These are phyloP conservation scores for Stenodera caucasica DNA, from an alignment of 2,888 invertebrate species.

Conservation along the genomic window DNA sequence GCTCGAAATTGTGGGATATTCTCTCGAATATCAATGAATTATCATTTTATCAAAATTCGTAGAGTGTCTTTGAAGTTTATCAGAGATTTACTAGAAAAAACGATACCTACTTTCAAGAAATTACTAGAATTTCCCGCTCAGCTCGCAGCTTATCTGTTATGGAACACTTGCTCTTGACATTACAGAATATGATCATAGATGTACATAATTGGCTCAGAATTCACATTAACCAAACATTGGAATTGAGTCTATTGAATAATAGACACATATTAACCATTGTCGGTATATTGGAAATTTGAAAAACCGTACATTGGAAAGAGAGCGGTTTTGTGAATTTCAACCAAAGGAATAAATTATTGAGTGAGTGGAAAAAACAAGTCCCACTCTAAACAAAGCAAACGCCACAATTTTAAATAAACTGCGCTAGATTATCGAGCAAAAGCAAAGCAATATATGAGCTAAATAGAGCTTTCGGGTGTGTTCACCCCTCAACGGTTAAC, in stretches of 20 bases:
- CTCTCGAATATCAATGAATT: too few relatives aligned
- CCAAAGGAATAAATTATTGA: slow-evolving; percentile 28
- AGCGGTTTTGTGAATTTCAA: neutral
- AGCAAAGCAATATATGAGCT: neutral
- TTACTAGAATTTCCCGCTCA: too few relatives aligned
- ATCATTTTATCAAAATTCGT: too few relatives aligned
- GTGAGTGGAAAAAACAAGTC: slow-evolving; percentile 22
- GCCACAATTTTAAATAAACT: neutral
- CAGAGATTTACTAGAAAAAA: too few relatives aligned
- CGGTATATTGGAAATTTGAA: too few relatives aligned
- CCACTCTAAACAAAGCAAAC: neutral
- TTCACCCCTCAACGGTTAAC: neutral
- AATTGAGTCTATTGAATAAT: too few relatives aligned
- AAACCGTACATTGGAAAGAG: neutral
- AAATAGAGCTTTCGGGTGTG: neutral
- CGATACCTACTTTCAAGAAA: too few relatives aligned
- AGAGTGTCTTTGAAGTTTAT: too few relatives aligned
- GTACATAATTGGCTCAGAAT: neutral
- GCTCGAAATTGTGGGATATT: too few relatives aligned
- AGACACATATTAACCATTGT: too few relatives aligned
- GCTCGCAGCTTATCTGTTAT: neutral
- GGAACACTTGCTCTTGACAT: neutral
- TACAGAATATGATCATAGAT: neutral
- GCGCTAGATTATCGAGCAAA: neutral
- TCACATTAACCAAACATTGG: neutral